A percentile compares a stretch with the other conserved stretches of the same genome.
Evolutionary conservation across 1,140 invertebrate genomes (phyloP).

Genomic region (Babylonia areolata): DNA sequence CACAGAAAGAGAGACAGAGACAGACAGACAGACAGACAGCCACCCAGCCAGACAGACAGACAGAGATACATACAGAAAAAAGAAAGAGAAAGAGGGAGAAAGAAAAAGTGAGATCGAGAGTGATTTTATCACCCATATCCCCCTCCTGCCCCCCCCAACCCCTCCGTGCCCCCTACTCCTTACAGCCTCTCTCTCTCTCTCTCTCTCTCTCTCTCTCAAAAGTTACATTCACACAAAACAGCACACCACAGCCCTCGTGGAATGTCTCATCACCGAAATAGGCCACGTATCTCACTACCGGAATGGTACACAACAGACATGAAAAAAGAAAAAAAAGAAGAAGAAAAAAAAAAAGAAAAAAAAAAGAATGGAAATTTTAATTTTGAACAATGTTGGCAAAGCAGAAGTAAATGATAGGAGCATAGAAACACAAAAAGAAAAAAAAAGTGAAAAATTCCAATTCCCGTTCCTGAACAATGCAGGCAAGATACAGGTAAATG

Average conservation of each 20-base stretch:
- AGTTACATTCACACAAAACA: background rate
- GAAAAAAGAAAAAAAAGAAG: background rate
- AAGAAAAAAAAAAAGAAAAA: background rate
- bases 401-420: no score
- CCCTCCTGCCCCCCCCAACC: no score
- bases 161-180: no score
- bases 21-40: background rate
- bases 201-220: background rate
- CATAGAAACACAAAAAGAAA: background rate
- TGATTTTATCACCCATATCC: no score
- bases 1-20: background rate
- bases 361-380: no score
- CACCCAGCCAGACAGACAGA: background rate
- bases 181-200: background rate
- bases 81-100: background rate
- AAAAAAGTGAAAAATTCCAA: background rate
- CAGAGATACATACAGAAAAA: background rate
- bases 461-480: no score
- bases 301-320: background rate
- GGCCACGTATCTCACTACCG: background rate
- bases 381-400: no score
- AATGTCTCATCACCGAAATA: background rate
- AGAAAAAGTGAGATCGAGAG: background rate
- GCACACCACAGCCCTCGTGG: background rate
- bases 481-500: no score